phyloP scores from a whole-genome alignment of 2,113 vertebrate genomes.

The Anolis carolinensis region DNA sequence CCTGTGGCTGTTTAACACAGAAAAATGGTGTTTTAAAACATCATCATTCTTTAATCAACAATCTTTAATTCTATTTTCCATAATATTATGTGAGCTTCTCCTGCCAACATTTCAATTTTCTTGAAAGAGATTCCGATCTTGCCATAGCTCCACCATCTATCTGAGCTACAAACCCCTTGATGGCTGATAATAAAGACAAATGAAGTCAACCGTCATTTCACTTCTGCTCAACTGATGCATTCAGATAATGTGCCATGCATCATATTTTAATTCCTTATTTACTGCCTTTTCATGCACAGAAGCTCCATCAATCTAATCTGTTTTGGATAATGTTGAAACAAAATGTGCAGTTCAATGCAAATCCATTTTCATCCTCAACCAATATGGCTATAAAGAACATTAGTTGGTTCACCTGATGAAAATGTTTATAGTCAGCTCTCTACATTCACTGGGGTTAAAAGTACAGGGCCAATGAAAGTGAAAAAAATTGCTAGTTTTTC shows the following conservation, averaged over 20 bases:
- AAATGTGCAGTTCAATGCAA: neutral
- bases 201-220: slow-evolving; percentile 3
- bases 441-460: too few species aligned
- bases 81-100: neutral
- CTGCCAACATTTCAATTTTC: neutral
- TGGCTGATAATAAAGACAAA: slow-evolving; percentile 6
- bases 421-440: neutral
- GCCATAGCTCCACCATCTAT: neutral
- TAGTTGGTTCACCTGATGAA: slow-evolving; percentile 31
- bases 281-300: slow-evolving; percentile 43
- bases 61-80: neutral
- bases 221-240: slow-evolving; percentile 23
- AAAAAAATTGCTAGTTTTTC: too few species aligned
- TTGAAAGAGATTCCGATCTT: neutral
- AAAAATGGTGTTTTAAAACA: neutral
- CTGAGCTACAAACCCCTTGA: neutral
- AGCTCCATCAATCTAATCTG: slow-evolving; percentile 17
- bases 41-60: neutral
- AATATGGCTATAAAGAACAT: neutral
- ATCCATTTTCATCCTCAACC: neutral
- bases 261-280: slow-evolving; percentile 48
- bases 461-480: too few species aligned
- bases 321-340: slow-evolving; percentile 40
- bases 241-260: slow-evolving; percentile 8
- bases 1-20: neutral